phyloP scores from a whole-genome alignment of 1,140 invertebrate genomes.

The Drosophila obscura region DNA sequence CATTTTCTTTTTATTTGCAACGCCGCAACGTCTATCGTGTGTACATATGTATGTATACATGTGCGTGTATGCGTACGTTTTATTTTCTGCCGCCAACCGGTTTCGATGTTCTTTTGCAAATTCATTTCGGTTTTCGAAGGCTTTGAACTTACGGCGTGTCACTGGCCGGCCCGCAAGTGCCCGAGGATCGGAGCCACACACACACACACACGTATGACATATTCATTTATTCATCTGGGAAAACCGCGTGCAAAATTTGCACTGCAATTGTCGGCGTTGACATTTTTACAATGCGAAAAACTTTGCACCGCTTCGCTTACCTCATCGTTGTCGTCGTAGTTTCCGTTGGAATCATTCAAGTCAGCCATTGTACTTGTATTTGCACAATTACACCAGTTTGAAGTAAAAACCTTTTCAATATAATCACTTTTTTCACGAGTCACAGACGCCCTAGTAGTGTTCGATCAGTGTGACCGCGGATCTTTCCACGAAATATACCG shows the following conservation, averaged over 20 bases:
- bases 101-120: conserved; percentile 4
- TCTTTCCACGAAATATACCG: too few relatives aligned
- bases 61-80: conserved; percentile 21
- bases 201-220: background rate
- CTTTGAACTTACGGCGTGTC: conserved; percentile 15
- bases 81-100: conserved; percentile 21
- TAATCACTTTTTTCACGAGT: background rate
- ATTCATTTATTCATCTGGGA: background rate
- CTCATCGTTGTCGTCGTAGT: conserved; percentile 78
- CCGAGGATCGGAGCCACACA: conserved; percentile 12
- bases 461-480: too few relatives aligned
- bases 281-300: conserved; percentile 29
- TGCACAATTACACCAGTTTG: conserved; percentile 14
- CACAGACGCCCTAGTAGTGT: too few relatives aligned
- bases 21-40: conserved; percentile 18
- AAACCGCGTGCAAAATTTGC: conserved; percentile 9
- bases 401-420: conserved; percentile 7
- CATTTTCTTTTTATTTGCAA: conserved; percentile 72
- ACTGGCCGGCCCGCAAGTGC: conserved; percentile 22
- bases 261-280: conserved; percentile 41
- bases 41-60: conserved; percentile 8
- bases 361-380: conserved; percentile 55
- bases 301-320: conserved; percentile 44
- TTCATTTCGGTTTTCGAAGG: conserved; percentile 6
- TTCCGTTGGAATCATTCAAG: conserved; percentile 72